phyloP scores from a whole-genome alignment of 2,888 invertebrate species.

The Ditylenchus weischeri region DNA sequence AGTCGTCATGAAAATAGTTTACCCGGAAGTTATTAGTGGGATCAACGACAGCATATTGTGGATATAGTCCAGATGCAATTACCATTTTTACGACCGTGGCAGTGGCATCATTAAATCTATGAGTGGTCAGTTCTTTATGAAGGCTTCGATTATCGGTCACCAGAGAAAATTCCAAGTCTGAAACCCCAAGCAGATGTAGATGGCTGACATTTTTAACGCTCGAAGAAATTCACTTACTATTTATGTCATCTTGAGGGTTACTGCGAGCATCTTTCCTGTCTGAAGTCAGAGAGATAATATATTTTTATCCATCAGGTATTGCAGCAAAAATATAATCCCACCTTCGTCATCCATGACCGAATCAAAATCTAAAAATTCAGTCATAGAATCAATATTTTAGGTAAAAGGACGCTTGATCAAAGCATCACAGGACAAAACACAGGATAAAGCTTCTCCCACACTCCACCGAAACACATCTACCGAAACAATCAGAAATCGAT shows the following conservation, averaged over 20 bases:
- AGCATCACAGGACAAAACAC: too few relatives aligned
- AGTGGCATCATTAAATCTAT: constrained; percentile 29
- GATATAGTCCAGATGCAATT: constrained; percentile 86
- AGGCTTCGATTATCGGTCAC: constrained; percentile 27
- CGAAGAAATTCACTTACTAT: not conserved
- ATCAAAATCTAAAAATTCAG: not conserved
- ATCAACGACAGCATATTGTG: constrained; percentile 77
- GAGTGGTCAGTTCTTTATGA: constrained; percentile 26
- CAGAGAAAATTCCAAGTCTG: constrained; percentile 35
- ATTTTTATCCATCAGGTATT: too few relatives aligned
- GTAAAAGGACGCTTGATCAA: constrained; percentile 41
- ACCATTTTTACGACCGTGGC: constrained; percentile 62
- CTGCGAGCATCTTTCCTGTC: not conserved
- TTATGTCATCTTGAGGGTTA: constrained; percentile 21
- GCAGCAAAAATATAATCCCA: not conserved
- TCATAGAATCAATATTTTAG: too few relatives aligned
- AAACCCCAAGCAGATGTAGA: not conserved
- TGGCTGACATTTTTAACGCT: not conserved
- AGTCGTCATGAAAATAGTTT: too few relatives aligned
- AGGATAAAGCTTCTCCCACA: too few relatives aligned
- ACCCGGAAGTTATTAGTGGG: constrained; percentile 24
- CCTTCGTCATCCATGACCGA: constrained; percentile 39
- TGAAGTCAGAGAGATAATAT: not conserved
- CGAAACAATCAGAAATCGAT: too few relatives aligned
- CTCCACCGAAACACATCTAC: too few relatives aligned